phyloP scores from a whole-genome alignment of 2,113 vertebrate species.

The Saiga tatarica region DNA sequence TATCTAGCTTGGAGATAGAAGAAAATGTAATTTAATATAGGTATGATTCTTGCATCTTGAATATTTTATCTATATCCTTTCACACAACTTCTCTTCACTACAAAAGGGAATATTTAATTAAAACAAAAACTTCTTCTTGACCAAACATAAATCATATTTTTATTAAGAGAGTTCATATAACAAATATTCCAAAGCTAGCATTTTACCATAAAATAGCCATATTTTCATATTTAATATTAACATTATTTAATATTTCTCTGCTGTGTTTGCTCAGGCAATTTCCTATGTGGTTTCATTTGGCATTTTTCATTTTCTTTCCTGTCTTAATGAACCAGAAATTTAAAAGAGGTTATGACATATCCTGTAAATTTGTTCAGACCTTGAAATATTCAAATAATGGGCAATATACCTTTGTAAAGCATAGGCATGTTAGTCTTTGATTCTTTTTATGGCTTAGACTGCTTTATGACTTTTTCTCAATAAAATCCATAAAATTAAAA shows the following conservation, averaged over 20 bases:
- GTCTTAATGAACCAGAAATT: constrained; percentile 35
- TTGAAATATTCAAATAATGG: constrained; percentile 58
- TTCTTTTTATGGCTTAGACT: constrained; percentile 56
- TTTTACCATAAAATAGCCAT: background rate
- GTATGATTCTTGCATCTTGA: background rate
- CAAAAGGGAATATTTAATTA: background rate
- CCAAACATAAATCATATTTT: background rate
- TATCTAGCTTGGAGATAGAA: no score
- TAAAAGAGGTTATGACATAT: constrained; percentile 44
- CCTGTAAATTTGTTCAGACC: constrained; percentile 42
- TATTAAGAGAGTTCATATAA: background rate
- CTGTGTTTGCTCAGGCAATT: background rate
- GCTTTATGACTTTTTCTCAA: constrained; percentile 63
- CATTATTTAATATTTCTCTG: constrained; percentile 4
- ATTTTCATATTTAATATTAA: background rate
- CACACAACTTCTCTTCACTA: background rate
- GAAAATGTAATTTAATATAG: background rate
- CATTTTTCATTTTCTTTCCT: constrained; percentile 32
- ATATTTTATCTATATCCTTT: background rate
- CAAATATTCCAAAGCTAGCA: background rate
- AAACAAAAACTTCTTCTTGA: background rate
- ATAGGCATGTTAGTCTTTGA: constrained; percentile 54
- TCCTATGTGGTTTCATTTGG: background rate
- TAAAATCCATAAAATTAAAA: constrained; percentile 75
- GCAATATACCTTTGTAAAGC: constrained; percentile 58